Conservation (phyloP, 2,113 vertebrate genomes). For the Coreoperca whiteheadi region DNA sequence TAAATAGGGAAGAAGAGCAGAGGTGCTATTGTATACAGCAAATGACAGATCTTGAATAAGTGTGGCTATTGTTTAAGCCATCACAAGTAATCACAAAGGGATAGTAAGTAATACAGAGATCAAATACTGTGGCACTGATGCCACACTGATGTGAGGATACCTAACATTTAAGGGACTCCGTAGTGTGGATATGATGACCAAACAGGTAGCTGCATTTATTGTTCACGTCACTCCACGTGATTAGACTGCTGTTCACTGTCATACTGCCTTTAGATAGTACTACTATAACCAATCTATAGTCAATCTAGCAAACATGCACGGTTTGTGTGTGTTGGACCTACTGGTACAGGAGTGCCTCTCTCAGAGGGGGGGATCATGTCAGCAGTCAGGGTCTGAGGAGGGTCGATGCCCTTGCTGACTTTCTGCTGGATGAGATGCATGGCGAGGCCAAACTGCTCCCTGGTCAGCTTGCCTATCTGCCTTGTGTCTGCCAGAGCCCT, state of each 20-base stretch:
- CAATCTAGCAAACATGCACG: neutral
- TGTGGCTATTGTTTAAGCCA: too few relatives aligned
- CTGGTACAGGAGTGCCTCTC: conserved; percentile 89
- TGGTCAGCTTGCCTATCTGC: conserved; percentile 94
- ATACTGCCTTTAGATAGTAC: too few relatives aligned
- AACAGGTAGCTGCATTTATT: too few relatives aligned
- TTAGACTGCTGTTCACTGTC: too few relatives aligned
- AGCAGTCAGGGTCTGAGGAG: conserved; percentile 90
- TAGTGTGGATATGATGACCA: too few relatives aligned
- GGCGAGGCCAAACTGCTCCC: conserved; percentile 95
- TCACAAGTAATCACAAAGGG: too few relatives aligned
- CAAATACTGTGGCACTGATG: too few relatives aligned
- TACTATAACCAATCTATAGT: too few relatives aligned
- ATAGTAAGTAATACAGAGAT: too few relatives aligned
- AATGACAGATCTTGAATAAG: neutral
- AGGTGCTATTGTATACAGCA: neutral
- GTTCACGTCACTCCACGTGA: too few relatives aligned
- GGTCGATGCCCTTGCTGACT: conserved; percentile 95
- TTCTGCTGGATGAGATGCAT: conserved; percentile 99
- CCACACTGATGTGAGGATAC: too few relatives aligned
- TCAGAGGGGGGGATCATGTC: conserved; percentile 98
- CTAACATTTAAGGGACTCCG: too few relatives aligned
- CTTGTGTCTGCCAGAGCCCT: conserved; percentile 97
- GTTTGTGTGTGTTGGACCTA: conserved; percentile 70
- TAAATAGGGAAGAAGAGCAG: neutral